Conservation (phyloP, 2,113 vertebrate species). For the Amphilophus citrinellus region DNA sequence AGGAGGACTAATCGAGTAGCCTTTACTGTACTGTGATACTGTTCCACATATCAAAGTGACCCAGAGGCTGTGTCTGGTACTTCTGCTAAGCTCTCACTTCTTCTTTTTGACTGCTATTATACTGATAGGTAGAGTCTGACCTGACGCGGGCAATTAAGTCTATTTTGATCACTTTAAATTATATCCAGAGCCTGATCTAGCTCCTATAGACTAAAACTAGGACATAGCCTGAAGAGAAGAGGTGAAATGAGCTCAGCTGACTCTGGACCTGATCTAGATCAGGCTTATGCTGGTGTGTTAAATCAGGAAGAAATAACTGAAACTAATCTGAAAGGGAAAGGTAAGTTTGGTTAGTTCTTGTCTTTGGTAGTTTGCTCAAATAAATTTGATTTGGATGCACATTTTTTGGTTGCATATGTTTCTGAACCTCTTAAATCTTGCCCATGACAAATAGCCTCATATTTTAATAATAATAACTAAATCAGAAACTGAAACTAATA, state of each 20-base stretch:
- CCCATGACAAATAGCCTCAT: not conserved
- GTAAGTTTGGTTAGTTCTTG: not conserved
- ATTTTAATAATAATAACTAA: too few relatives aligned
- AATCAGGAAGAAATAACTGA: not conserved
- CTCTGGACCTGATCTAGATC: not conserved
- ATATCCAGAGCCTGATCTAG: not conserved
- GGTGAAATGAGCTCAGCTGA: slow-evolving; percentile 5
- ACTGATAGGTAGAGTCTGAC: not conserved
- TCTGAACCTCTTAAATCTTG: not conserved
- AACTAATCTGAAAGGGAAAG: not conserved
- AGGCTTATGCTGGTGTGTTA: not conserved
- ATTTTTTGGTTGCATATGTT: not conserved
- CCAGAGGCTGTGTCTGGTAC: not conserved
- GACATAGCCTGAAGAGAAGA: not conserved
- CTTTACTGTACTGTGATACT: not conserved
- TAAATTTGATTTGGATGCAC: not conserved
- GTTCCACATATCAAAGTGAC: not conserved
- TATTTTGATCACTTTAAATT: slow-evolving; percentile 43
- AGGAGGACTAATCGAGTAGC: not conserved
- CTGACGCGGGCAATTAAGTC: not conserved
- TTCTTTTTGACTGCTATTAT: not conserved
- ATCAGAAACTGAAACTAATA: not conserved
- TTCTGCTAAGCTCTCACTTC: not conserved
- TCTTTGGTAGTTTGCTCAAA: not conserved
- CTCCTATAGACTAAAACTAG: slow-evolving; percentile 8